Base-by-base conservation (phyloP, 2,113 vertebrate species). In the Myrmophylax atrothorax region DNA sequence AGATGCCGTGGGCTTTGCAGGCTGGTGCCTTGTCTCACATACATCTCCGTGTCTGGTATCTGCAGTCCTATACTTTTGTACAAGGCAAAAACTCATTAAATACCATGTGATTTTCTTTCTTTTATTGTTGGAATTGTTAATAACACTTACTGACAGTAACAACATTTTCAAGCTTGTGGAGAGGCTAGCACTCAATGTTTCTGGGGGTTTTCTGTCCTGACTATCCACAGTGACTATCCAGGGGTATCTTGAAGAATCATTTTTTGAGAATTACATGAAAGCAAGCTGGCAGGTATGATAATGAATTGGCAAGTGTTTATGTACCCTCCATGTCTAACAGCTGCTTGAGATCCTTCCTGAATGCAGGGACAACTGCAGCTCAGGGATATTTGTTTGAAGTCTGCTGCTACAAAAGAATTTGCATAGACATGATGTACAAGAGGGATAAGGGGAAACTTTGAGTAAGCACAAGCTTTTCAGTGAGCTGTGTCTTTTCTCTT, bases 1-100 rank as follows among this genome's bases (percentile, higher is more conserved):
- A 38, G 42, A 85, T 95, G 76, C 80, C 58, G 62, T 87, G 74
- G 62, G 70, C n/a, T 79, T 95, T 76, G 29, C 84, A 95, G 94
- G 53, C 76, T 73, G 44, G 23, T 86, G 38, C 64, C 62, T 73
- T 92, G 63, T 95, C 73, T 94, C 62, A 69, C 28, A 16, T 49
- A 9, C 20, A 44, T 66, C 47, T 91, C 73, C 25, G 16, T 76
- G 68, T 28, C 37, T 37, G 44, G 28, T 42, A n/a, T 79, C 46
- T 79, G 20, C 25, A 58, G 79, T 84, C 28, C 20, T 82, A 33
- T 62, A 38, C 13, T 87, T 86, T 50, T 49, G 17, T 50, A 64
- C 58, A 70, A 73, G 69, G 37, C 35, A 77, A 85, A 72, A 81
- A 9, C 46, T 55, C 19, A 5, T 63, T 95, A 78, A 85, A 84